phyloP scores from a whole-genome alignment of 2,797 vertebrate genomes.

The Ctenochaetus hawaiiensis region DNA sequence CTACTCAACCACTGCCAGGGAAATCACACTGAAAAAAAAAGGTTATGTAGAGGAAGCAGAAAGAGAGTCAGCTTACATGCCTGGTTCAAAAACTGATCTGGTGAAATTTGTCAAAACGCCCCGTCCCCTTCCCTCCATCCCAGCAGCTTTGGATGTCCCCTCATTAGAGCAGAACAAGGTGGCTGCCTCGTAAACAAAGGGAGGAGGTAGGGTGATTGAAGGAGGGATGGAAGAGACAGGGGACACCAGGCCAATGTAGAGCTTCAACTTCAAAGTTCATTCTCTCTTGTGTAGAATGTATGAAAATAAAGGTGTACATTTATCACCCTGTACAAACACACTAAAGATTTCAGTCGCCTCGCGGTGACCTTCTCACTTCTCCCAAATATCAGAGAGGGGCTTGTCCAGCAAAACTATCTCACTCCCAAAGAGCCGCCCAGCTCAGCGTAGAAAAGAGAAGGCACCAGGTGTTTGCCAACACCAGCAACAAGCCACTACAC shows the following conservation, averaged over 20 bases:
- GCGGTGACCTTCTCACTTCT: conserved; percentile 57
- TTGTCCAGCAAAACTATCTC: conserved; percentile 48
- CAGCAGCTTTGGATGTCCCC: conserved; percentile 70
- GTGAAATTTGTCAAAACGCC: conserved; percentile 56
- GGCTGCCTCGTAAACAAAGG: conserved; percentile 72
- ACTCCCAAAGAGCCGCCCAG: conserved; percentile 50
- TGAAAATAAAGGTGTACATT: conserved; percentile 70
- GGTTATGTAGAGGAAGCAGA: conserved; percentile 66
- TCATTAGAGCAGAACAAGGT: conserved; percentile 68
- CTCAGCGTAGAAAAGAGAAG: conserved; percentile 65
- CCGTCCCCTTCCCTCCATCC: conserved; percentile 60
- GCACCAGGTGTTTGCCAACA: conserved; percentile 69
- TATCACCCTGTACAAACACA: conserved; percentile 73
- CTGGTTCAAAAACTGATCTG: conserved; percentile 68
- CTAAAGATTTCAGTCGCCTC: conserved; percentile 64
- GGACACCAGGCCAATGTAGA: conserved; percentile 51
- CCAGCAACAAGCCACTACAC: conserved; percentile 76
- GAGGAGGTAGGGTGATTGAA: conserved; percentile 71
- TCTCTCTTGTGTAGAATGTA: conserved; percentile 54
- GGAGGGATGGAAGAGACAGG: conserved; percentile 61
- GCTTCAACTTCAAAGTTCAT: conserved; percentile 67
- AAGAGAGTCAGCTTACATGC: conserved; percentile 70
- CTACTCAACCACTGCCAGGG: conserved; percentile 77
- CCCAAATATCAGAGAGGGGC: conserved; percentile 44
- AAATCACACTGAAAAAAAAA: conserved; percentile 76